These are phyloP conservation scores for Rhegmatorhina hoffmannsi DNA, from an alignment of 2,113 vertebrate genomes.

Conservation along the genomic window DNA sequence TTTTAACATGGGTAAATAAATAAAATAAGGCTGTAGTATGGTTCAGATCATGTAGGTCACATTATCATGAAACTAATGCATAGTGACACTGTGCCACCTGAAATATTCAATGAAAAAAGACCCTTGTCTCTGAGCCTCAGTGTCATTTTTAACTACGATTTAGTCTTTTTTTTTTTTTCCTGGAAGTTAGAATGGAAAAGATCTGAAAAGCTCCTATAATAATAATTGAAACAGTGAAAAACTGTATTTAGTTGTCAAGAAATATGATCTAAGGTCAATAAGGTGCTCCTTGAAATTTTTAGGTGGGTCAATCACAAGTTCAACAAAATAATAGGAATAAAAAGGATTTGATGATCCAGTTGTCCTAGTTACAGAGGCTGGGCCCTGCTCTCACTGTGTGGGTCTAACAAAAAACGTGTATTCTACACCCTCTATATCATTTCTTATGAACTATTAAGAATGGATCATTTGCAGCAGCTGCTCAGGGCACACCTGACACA, in stretches of 20 bases:
- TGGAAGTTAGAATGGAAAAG: background rate
- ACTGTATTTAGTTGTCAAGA: background rate
- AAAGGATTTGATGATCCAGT: background rate
- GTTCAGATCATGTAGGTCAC: background rate
- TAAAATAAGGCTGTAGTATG: background rate
- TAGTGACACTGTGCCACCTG: constrained; percentile 63
- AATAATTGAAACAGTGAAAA: background rate
- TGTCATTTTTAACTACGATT: constrained; percentile 24
- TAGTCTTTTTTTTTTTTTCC: background rate
- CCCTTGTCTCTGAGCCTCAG: constrained; percentile 57
- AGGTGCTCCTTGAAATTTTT: background rate
- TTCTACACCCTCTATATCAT: too few relatives aligned
- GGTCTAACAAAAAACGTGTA: too few relatives aligned
- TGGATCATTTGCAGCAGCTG: too few relatives aligned
- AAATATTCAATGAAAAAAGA: constrained; percentile 59
- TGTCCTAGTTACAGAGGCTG: too few relatives aligned
- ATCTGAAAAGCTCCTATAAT: background rate
- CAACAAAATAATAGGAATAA: background rate
- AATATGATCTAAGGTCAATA: background rate
- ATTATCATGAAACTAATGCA: constrained; percentile 40
- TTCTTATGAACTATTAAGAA: too few relatives aligned
- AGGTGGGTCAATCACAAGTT: background rate
- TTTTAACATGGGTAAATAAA: background rate
- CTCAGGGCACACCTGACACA: too few relatives aligned
- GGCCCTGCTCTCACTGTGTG: too few relatives aligned